phyloP scores from a whole-genome alignment of 2,113 vertebrate species.

The Microcebus lehilahytsara region DNA sequence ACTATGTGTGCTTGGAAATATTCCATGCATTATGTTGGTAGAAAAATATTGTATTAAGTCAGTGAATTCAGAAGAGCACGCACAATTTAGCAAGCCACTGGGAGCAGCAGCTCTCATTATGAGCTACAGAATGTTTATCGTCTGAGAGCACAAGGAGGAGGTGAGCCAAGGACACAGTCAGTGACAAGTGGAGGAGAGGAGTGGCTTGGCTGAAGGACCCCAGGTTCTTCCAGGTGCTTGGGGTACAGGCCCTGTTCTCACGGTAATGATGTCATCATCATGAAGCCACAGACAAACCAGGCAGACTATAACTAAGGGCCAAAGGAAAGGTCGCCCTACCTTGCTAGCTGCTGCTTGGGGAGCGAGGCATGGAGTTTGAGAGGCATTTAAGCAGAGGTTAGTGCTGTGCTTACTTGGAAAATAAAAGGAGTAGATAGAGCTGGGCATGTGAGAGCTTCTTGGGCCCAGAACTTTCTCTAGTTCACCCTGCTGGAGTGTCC shows the following conservation, averaged over 20 bases:
- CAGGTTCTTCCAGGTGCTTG: neutral
- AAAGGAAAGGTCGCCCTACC: neutral
- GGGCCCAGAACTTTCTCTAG: neutral
- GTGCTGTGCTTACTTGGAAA: neutral
- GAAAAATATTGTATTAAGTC: neutral
- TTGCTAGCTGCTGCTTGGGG: neutral
- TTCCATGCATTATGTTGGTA: neutral
- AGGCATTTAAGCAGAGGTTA: neutral
- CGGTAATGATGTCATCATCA: neutral
- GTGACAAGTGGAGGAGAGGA: neutral
- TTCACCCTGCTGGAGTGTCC: neutral
- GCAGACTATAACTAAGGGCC: neutral
- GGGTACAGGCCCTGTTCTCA: neutral
- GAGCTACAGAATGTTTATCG: neutral
- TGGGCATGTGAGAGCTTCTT: neutral
- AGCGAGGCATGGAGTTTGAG: neutral
- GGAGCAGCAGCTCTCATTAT: neutral
- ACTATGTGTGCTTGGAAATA: neutral
- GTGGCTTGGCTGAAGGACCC: neutral
- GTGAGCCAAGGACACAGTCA: neutral
- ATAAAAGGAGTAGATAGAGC: neutral
- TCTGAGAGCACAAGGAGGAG: neutral
- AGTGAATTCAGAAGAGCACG: neutral
- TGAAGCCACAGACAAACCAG: neutral
- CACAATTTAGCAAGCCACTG: neutral